Evolutionary conservation across 2,888 invertebrate species (phyloP), one percentile per base, ranked within the genome.

Genomic region (Chrysolina americana): DNA sequence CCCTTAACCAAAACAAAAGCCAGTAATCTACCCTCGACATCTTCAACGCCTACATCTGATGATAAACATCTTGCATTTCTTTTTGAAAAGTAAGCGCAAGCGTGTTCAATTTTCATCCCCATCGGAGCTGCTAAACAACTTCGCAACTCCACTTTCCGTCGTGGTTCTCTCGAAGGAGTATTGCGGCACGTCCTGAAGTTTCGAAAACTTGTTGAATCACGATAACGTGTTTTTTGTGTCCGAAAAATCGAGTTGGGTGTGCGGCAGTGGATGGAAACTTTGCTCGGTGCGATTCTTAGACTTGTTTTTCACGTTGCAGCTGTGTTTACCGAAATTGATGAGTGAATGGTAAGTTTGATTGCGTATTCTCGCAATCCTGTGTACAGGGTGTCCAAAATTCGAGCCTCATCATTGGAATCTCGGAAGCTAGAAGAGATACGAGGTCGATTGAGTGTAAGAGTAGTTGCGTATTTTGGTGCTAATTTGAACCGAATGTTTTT

Each of bases 51-150:
- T 23, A 56, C 23, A 2, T 56, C 23, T 23, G 10, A 23, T 23
- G 56, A 48, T 48, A 17, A 48, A 48, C 48, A 17, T 8, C 10
- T 48, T 23, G 56, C 19, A 56, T 23, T 56, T 56, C 23, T 56
- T 56, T 23, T 56, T 13, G 23, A 56, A 23, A 19, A 23, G 56
- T 56, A 15, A 56, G 56, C 56, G 56, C 56, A 56, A 21, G 56
- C 56, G 56, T 56, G 2, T 23, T 2, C 19, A 56, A 56, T 56
- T 23, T 56, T 23, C 56, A 13, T 19, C 56, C 21, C 56, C 21
- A 10, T 13, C 13, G 56, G 21, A 19, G 53, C 13, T 19, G 44
- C 44, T 4, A 21, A 21, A 23, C 56, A 23, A 56, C 56, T 19
- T 19, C 56, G n/a, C 56, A 56, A 56, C 56, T 19, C 56, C 56